These are phyloP conservation scores for Meandrina meandrites DNA, from an alignment of 92 coral and sea anemone species.

Conservation along the genomic window DNA sequence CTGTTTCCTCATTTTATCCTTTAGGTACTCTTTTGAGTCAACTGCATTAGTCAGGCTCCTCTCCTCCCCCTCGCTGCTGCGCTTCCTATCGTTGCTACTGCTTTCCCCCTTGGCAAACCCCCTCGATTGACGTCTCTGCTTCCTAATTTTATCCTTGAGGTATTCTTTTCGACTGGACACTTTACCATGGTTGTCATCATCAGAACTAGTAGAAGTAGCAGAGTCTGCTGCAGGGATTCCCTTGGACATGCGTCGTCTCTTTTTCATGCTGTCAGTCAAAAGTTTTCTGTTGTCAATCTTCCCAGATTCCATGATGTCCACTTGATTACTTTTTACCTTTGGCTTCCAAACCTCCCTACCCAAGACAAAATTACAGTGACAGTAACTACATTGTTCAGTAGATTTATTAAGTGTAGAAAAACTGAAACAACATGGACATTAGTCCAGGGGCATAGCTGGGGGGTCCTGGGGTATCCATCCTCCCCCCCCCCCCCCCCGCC, in stretches of 20 bases:
- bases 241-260: conserved; percentile 68
- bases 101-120: conserved; percentile 31
- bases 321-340: not conserved
- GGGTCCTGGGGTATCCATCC: no score
- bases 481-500: no score
- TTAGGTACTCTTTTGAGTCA: conserved; percentile 29
- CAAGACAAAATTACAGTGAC: not conserved
- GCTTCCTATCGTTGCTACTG: conserved; percentile 34
- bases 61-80: not conserved
- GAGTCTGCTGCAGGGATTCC: conserved; percentile 67
- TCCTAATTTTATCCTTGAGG: conserved; percentile 49
- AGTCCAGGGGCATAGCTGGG: no score
- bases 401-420: not conserved
- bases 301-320: conserved; percentile 15
- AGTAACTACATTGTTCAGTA: not conserved
- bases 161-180: conserved; percentile 14
- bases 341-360: not conserved
- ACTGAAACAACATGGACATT: not conserved
- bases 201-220: conserved; percentile 19
- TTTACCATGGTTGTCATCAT: conserved; percentile 15
- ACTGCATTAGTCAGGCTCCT: not conserved
- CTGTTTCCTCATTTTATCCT: conserved; percentile 46
- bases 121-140: conserved; percentile 52
- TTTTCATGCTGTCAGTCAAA: conserved; percentile 23
- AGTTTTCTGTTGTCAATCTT: not conserved